Base-by-base conservation (phyloP, 2,888 invertebrate genomes). In the Cheilosia variabilis region DNA sequence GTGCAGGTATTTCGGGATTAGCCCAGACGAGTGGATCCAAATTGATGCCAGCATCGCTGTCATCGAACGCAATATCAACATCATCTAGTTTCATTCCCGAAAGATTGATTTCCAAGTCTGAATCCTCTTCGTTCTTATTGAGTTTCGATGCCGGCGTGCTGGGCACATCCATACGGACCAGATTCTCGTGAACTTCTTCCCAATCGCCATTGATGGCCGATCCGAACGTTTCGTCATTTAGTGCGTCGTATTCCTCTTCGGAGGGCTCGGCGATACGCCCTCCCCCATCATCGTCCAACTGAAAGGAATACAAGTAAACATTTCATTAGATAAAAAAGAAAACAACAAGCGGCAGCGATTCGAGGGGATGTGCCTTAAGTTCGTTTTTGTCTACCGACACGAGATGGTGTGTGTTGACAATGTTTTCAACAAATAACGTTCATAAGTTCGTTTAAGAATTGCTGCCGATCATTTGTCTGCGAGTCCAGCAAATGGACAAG, bases 221-320 rank as follows among this genome's bases (percentile, higher is more conserved):
- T 31, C 98, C 98, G 92, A 98, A 98, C 0, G 98, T 98, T 92
- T 98, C 98, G 92, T 98, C 96, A 89, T 98, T 98, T 87, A 97
- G 94, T 0, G 97, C 97, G 93, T 98, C 97, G 92, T 97, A 97
- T 90, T 97, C 97, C 87, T 97, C 97, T 89, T 96, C 96, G 4
- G 95, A 95, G 53, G 93, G 94, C 83, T 91, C 95, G 89, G 95
- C 95, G 88, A 95, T 95, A 75, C 94, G 94, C 47, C 91, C 90
- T 66, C 91, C 90, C 63, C 89, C 89, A 66, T 89, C 91, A 89
- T 92, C 91, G 60, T 92, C 92, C 89, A 91, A 87, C 88, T 89
- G n/a, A 52, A 83, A 55, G 62, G 57, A 55, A 77, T 57, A 17
- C 31, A 41, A 31, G 9, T 22, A 2, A 55, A 22, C 10, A 17